Conservation (phyloP, 2,888 invertebrate species). For the Phytoseiulus persimilis region DNA sequence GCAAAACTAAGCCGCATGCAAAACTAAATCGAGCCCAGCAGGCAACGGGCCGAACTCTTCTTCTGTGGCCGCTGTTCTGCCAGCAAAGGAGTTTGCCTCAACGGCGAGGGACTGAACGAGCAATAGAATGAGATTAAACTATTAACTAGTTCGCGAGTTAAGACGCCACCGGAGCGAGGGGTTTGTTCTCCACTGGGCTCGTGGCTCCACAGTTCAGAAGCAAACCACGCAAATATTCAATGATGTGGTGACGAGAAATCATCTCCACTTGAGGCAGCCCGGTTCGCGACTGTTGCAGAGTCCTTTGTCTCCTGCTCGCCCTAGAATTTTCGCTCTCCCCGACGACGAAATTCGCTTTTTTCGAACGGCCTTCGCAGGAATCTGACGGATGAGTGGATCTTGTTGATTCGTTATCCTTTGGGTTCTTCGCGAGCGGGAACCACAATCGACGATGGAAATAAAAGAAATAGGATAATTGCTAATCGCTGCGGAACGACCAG, state of each 20-base stretch:
- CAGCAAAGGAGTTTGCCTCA: background rate
- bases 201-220: background rate
- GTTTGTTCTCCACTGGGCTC: background rate
- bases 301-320: no score
- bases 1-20: background rate
- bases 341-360: no score
- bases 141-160: background rate
- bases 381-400: no score
- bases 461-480: no score
- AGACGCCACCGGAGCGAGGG: background rate
- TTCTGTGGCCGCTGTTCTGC: background rate
- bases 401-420: no score
- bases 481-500: no score
- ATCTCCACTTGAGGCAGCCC: background rate
- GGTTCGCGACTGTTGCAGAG: no score
- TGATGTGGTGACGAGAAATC: background rate
- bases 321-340: no score
- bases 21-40: background rate
- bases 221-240: background rate
- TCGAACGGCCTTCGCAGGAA: no score
- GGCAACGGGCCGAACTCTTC: background rate
- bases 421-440: no score
- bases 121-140: constrained; percentile 5
- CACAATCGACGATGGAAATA: no score
- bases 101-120: background rate